Conservation (phyloP, 2,888 invertebrate genomes). For the Gastrophysa polygoni region DNA sequence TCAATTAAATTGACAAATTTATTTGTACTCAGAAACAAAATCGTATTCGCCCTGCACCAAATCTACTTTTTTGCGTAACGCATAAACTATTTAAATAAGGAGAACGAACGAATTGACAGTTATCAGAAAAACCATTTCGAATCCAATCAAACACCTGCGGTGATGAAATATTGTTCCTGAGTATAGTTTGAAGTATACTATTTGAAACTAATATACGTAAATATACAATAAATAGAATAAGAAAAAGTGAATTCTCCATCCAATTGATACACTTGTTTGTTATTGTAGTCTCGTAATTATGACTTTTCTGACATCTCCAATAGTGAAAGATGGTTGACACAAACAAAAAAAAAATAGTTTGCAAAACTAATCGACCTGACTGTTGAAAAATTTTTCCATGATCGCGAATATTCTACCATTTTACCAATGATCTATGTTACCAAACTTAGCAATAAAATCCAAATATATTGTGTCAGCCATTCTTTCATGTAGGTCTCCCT, state of each 20-base stretch:
- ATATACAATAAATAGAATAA: conserved; percentile 54
- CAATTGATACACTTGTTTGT: conserved; percentile 42
- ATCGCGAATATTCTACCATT: no score
- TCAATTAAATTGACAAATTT: not conserved
- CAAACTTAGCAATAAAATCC: not conserved
- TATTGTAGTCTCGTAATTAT: conserved; percentile 34
- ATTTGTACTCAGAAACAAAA: conserved; percentile 13
- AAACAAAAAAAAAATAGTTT: not conserved
- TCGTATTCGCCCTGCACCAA: no score
- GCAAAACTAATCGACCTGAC: no score
- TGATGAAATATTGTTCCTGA: conserved; percentile 23
- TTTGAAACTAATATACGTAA: conserved; percentile 58
- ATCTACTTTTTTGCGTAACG: no score
- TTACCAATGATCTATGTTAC: conserved; percentile 1
- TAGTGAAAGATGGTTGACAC: conserved; percentile 14
- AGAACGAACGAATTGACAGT: no score
- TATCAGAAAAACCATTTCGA: conserved; percentile 18
- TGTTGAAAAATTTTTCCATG: no score
- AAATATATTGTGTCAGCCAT: conserved; percentile 11
- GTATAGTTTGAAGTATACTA: conserved; percentile 50
- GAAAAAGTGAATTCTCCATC: conserved; percentile 52
- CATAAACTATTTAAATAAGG: no score
- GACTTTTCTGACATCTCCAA: conserved; percentile 22
- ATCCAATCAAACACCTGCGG: conserved; percentile 7
- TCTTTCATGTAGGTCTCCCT: conserved; percentile 32